Base-by-base conservation (phyloP, 2,888 invertebrate species). In the Protonemura montana region DNA sequence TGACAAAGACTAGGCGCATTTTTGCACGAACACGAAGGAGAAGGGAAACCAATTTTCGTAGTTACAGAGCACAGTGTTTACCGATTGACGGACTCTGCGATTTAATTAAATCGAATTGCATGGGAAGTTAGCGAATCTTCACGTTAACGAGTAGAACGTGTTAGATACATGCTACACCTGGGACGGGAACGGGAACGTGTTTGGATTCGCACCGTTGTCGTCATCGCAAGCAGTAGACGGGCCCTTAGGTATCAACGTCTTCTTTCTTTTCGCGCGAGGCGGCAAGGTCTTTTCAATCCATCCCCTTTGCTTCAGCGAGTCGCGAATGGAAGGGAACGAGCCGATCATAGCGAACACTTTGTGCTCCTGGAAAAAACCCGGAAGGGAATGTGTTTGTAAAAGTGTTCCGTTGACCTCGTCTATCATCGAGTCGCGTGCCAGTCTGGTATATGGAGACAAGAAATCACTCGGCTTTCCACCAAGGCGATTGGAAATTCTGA, bases 241-340 rank as follows among this genome's bases (percentile, higher is more conserved):
- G 21, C 86, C 30, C 82, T 82, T 80, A 85, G 86, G 84, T 78
- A 86, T 86, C 59, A 30, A 3, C 28, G 28, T 6, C 27, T 26
- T 25, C 84, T 5, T 84, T 42, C 84, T n/a, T 27, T 84, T 41
- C 41, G 84, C 10, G 84, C 84, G 26, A 0, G 42, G 26, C 16
- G 41, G 83, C 28, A 83, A 42, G 0, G 26, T 29, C 30, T 95
- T 96, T 91, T 96, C 96, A 0, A 96, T 91, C 96, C 96, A 96
- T 0, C 96, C 96, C 81, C 96, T 92, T 80, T 93, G 92, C 81
- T 93, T 88, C 86, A 96, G 91, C 0, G 95, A 94, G 87, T 94
- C 93, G 3, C 96, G 93, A 10, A 97, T 92, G n/a, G 89, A 89
- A 0, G 89, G 89, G 86, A 89, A 90, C 77, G 88, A 87, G 21